phyloP scores from a whole-genome alignment of 1,140 invertebrate genomes.

The Brachionus koreanus region DNA sequence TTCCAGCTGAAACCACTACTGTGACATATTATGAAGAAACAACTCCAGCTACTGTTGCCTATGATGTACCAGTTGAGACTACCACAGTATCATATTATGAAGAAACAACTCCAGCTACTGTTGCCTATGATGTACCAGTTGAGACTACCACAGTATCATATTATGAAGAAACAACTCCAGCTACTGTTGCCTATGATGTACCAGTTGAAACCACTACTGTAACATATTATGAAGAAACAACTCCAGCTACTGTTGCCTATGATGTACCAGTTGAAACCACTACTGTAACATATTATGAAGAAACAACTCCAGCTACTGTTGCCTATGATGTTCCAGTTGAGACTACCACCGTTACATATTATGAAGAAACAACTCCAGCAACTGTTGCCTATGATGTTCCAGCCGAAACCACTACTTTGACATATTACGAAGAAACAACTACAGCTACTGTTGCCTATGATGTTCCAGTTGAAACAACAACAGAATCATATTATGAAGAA shows the following conservation, averaged over 20 bases:
- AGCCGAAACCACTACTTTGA: neutral
- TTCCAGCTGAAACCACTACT: neutral
- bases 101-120: neutral
- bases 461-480: too few relatives aligned
- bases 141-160: neutral
- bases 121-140: neutral
- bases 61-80: neutral
- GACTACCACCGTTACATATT: neutral
- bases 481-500: too few relatives aligned
- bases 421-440: neutral
- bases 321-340: neutral
- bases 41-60: neutral
- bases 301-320: neutral
- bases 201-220: neutral
- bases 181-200: neutral
- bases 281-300: neutral
- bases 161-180: neutral
- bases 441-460: neutral
- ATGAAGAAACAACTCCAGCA: neutral
- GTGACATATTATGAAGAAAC: neutral
- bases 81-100: too few relatives aligned
- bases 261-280: neutral
- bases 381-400: neutral
- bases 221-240: too few relatives aligned
- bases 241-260: neutral